phyloP scores from a whole-genome alignment of 2,888 invertebrate species.

The Scaeva pyrastri region DNA sequence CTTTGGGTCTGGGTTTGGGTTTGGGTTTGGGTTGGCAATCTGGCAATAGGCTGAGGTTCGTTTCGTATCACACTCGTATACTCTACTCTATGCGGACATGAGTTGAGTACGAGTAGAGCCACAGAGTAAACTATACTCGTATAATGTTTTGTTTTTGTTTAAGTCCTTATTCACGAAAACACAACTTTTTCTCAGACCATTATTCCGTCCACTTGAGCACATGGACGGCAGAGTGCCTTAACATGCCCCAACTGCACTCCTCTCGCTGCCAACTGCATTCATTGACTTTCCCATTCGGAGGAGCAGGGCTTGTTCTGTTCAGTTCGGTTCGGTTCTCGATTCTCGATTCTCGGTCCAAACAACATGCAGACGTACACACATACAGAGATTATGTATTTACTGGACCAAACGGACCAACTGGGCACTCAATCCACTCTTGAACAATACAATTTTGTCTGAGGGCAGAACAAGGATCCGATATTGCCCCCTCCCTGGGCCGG shows the following conservation, averaged over 20 bases:
- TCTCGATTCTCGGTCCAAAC: conserved; percentile 35
- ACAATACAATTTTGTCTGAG: conserved; percentile 31
- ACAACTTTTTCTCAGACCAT: conserved; percentile 49
- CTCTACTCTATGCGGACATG: too few species aligned
- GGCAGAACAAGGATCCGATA: conserved; percentile 28
- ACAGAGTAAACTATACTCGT: not conserved
- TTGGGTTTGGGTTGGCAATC: conserved; percentile 39
- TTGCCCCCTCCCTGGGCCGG: not conserved
- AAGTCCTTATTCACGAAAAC: conserved; percentile 36
- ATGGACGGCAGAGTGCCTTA: conserved; percentile 47
- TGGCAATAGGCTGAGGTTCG: conserved; percentile 2
- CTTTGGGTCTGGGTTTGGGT: conserved; percentile 48
- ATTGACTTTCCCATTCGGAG: conserved; percentile 63
- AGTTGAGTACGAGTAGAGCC: too few species aligned
- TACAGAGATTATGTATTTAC: conserved; percentile 11
- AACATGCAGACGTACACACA: conserved; percentile 3
- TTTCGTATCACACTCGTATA: not conserved
- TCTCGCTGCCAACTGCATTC: conserved; percentile 68
- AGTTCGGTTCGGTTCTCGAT: too few species aligned
- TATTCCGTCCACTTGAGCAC: conserved; percentile 59
- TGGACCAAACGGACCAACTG: conserved; percentile 39
- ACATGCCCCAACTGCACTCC: conserved; percentile 42
- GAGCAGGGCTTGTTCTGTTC: conserved; percentile 30
- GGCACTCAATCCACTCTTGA: conserved; percentile 27
- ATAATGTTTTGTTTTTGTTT: conserved; percentile 49